Conservation (phyloP, 2,113 vertebrate species). For the Lethenteron reissneri region DNA sequence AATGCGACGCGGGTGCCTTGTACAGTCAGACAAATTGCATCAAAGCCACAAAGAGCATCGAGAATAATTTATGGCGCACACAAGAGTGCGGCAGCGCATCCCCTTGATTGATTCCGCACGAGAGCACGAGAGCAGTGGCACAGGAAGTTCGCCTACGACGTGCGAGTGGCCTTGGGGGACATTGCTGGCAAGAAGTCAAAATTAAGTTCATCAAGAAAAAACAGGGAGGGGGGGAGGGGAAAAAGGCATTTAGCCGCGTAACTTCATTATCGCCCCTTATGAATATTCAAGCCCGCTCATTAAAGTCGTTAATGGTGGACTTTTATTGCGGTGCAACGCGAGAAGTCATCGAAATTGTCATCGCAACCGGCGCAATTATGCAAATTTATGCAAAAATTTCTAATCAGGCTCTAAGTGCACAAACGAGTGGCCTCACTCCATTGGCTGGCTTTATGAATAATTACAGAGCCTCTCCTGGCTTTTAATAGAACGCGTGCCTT, state of each 20-base stretch:
- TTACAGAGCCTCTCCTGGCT: slow-evolving; percentile 4
- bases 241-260: slow-evolving; percentile 3
- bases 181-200: slow-evolving; percentile 2
- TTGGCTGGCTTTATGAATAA: slow-evolving; percentile 7
- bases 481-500: slow-evolving; percentile 4
- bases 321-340: slow-evolving; percentile 7
- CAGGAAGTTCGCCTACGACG: neutral
- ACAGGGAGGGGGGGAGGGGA: no score
- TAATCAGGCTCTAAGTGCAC: slow-evolving; percentile 6
- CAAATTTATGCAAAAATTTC: slow-evolving; percentile 1
- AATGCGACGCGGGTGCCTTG: neutral
- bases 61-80: slow-evolving; percentile 3
- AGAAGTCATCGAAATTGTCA: slow-evolving; percentile 6
- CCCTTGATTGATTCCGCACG: neutral
- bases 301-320: slow-evolving; percentile 6
- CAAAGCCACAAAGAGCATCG: neutral
- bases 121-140: neutral
- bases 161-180: slow-evolving; percentile 1
- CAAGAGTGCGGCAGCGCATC: neutral
- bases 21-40: neutral
- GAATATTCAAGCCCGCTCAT: slow-evolving; percentile 7
- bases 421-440: slow-evolving; percentile 5
- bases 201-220: slow-evolving; percentile 5
- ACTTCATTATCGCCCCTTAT: slow-evolving; percentile 6
- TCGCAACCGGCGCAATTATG: slow-evolving; percentile 1